Conservation (phyloP, 2,113 vertebrate species). For the Brienomyrus brachyistius region DNA sequence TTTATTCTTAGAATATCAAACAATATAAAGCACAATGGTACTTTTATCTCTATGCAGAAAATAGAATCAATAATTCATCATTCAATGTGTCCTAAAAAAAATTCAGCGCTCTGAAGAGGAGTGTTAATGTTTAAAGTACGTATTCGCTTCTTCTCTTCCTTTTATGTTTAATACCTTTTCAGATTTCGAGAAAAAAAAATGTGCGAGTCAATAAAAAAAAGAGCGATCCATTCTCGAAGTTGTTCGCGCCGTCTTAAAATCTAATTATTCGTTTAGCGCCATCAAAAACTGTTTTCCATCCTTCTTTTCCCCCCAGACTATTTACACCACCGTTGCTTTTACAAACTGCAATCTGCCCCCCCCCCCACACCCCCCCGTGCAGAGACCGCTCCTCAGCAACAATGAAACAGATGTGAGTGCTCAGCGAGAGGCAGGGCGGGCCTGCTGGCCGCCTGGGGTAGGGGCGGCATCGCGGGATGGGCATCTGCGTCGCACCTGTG, state of each 20-base stretch:
- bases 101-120: not conserved
- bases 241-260: slow-evolving; percentile 15
- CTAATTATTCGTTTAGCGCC: slow-evolving; percentile 27
- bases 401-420: slow-evolving; percentile 62
- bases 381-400: slow-evolving; percentile 61
- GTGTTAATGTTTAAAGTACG: not conserved
- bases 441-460: slow-evolving; percentile 23
- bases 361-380: slow-evolving; percentile 42
- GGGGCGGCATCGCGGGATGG: slow-evolving; percentile 36
- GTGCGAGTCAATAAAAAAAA: not conserved
- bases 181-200: not conserved
- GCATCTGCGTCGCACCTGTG: slow-evolving; percentile 68
- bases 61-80: slow-evolving; percentile 8
- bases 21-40: slow-evolving; percentile 15
- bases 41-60: slow-evolving; percentile 60
- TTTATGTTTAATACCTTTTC: slow-evolving; percentile 5
- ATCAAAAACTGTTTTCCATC: slow-evolving; percentile 18
- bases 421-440: slow-evolving; percentile 44
- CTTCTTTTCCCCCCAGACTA: slow-evolving; percentile 25
- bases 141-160: not conserved
- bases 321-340: slow-evolving; percentile 11
- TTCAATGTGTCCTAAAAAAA: not conserved
- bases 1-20: slow-evolving; percentile 17
- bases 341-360: slow-evolving; percentile 34
- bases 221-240: not conserved